phyloP scores from a whole-genome alignment of 2,888 invertebrate species.

The Drosophila mettleri region DNA sequence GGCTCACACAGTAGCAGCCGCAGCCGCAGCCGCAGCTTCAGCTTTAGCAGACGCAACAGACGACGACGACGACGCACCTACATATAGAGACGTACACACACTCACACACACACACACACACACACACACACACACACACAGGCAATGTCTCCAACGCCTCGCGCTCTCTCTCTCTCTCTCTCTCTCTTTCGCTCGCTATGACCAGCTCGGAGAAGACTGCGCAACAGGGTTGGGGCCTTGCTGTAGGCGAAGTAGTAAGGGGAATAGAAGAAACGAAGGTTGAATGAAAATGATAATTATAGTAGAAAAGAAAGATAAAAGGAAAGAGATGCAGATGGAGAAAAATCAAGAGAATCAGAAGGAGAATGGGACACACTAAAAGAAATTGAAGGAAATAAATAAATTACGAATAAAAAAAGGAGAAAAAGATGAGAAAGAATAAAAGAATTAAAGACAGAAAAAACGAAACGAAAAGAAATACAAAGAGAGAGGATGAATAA shows the following conservation, averaged over 20 bases:
- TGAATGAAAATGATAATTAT: neutral
- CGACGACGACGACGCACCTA: constrained; percentile 40
- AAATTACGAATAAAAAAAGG: too few species aligned
- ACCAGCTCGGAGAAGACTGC: constrained; percentile 16
- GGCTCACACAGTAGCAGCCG: constrained; percentile 44
- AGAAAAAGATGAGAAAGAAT: neutral
- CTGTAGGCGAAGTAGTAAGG: neutral
- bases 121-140: neutral
- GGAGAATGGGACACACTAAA: too few species aligned
- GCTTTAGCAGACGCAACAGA: constrained; percentile 4
- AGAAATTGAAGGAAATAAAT: too few species aligned
- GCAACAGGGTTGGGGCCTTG: neutral
- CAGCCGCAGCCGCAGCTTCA: neutral
- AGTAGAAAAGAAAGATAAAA: neutral
- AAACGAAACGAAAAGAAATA: too few species aligned
- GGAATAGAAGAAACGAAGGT: neutral
- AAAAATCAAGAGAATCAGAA: neutral
- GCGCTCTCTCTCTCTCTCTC: neutral
- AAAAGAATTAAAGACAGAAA: neutral
- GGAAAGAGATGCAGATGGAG: neutral
- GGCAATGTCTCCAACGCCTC: constrained; percentile 10
- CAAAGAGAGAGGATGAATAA: neutral
- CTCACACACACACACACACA: neutral
- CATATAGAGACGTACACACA: constrained; percentile 10
- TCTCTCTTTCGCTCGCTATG: neutral